Conservation (phyloP, 2,113 vertebrate genomes). For the Pionites leucogaster region DNA sequence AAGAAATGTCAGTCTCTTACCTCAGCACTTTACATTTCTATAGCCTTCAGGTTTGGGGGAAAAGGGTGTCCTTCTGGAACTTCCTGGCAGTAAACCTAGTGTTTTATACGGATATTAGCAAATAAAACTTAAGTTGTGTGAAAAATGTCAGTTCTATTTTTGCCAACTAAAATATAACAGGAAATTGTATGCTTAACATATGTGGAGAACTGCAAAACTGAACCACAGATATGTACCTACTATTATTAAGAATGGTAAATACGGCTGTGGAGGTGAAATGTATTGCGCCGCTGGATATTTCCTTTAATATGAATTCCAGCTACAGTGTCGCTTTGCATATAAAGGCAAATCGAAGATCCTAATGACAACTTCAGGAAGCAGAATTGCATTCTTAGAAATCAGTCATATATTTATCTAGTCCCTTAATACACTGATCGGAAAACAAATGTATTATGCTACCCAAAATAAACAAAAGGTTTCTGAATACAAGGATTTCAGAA, state of each 20-base stretch:
- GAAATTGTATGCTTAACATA: slow-evolving; percentile 51
- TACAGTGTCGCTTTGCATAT: not conserved
- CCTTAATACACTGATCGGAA: not conserved
- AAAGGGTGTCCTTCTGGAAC: not conserved
- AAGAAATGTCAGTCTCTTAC: not conserved
- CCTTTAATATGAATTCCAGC: slow-evolving; percentile 42
- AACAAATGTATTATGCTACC: not conserved
- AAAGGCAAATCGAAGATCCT: not conserved
- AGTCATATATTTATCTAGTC: not conserved
- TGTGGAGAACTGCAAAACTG: not conserved
- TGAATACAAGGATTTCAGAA: not conserved
- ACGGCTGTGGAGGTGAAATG: not conserved
- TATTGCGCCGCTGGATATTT: not conserved
- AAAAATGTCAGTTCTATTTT: slow-evolving; percentile 41
- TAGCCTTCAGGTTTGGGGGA: not conserved
- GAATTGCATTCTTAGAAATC: not conserved
- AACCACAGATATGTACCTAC: not conserved
- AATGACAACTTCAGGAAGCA: not conserved
- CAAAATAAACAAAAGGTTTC: not conserved
- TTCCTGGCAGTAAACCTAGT: not conserved
- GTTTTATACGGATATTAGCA: slow-evolving; percentile 8
- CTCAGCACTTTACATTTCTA: not conserved
- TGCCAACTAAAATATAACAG: slow-evolving; percentile 30
- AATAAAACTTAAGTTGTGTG: slow-evolving; percentile 31
- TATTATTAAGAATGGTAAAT: slow-evolving; percentile 11